A percentile compares a stretch with the other conserved stretches of the same genome.
These are phyloP conservation scores for Procambarus clarkii DNA, from an alignment of 1,140 invertebrate genomes.

Conservation along the genomic window DNA sequence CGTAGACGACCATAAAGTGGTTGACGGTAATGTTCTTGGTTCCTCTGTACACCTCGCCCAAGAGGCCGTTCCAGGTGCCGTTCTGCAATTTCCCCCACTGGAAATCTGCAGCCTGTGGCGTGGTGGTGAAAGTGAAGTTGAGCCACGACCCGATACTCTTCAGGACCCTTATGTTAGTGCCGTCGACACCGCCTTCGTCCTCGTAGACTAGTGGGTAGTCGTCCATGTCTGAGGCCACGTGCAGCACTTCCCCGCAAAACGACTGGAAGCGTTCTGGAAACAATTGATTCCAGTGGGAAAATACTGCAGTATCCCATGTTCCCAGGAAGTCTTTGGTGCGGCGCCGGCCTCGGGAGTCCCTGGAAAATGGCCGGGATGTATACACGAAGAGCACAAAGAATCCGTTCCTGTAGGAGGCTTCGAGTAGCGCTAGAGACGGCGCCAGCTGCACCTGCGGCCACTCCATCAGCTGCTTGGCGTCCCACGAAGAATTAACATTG, in stretches of 20 bases:
- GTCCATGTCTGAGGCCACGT: conserved; percentile 58
- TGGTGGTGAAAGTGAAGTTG: conserved; percentile 13
- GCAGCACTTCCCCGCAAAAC: conserved; percentile 40
- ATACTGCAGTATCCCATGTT: not conserved
- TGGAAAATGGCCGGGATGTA: conserved; percentile 23
- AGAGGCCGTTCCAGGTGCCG: conserved; percentile 36
- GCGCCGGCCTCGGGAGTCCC: not conserved
- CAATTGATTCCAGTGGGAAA: not conserved
- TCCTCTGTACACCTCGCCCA: conserved; percentile 24
- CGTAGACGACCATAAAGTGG: conserved; percentile 7
- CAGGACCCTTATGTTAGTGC: conserved; percentile 48
- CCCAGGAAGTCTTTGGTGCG: not conserved
- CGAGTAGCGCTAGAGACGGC: not conserved
- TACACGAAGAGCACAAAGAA: not conserved
- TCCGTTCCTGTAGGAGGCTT: not conserved
- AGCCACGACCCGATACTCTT: conserved; percentile 39
- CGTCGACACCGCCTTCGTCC: conserved; percentile 17
- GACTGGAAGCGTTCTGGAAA: conserved; percentile 28
- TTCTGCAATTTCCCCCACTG: conserved; percentile 22
- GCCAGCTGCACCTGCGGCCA: not conserved
- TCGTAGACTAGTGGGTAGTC: conserved; percentile 62
- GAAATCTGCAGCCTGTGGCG: not conserved
- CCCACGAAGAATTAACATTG: conserved; percentile 22
- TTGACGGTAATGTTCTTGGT: conserved; percentile 25
- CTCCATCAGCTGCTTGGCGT: not conserved